Percentiles rank a stretch among this genome's conserved stretches.
phyloP scores from a whole-genome alignment of 1,140 invertebrate genomes.

The Conus betulinus region DNA sequence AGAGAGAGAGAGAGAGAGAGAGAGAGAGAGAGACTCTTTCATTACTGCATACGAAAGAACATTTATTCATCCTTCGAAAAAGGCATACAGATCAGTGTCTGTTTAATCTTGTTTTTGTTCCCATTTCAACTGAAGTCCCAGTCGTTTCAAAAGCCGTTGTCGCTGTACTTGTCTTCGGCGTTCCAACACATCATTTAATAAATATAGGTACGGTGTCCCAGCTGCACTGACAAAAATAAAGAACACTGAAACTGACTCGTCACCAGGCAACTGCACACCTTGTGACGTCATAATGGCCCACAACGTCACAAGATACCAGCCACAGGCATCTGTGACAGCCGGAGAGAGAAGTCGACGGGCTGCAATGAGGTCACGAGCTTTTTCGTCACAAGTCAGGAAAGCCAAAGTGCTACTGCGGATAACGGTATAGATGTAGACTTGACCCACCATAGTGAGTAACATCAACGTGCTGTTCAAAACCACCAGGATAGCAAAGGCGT shows the following conservation, averaged over 20 bases:
- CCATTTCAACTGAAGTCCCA: not conserved
- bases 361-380: not conserved
- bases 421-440: not conserved
- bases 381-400: not conserved
- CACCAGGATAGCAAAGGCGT: not conserved
- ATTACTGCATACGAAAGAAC: no score
- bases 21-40: no score
- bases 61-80: no score
- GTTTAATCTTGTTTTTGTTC: no score
- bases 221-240: not conserved
- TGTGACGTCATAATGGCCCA: not conserved
- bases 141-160: not conserved
- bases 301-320: not conserved
- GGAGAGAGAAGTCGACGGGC: not conserved
- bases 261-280: not conserved
- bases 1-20: no score
- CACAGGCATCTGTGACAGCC: not conserved
- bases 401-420: not conserved
- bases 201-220: not conserved
- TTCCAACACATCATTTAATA: not conserved
- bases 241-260: not conserved
- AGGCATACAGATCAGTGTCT: no score
- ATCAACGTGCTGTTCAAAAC: not conserved
- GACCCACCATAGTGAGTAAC: not conserved
- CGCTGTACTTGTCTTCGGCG: not conserved